phyloP scores from a whole-genome alignment of 1,140 invertebrate genomes.

The Pseudomyrmex gracilis region DNA sequence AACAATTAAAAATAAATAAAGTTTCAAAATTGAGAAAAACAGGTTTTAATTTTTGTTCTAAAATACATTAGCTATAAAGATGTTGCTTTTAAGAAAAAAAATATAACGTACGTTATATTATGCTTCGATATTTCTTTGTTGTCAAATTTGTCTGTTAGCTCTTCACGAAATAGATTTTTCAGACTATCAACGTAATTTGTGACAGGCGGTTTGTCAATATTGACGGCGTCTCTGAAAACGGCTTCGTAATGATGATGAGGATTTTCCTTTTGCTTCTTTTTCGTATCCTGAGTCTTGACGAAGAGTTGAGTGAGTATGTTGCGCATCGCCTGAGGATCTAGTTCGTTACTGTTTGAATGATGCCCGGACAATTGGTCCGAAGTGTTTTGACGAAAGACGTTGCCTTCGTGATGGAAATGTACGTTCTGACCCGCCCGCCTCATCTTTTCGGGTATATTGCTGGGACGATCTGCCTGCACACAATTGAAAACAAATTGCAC shows the following conservation, averaged over 20 bases:
- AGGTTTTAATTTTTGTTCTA: too few species aligned
- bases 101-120: constrained; percentile 28
- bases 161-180: neutral
- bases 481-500: neutral
- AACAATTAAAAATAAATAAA: neutral
- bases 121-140: constrained; percentile 10
- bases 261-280: constrained; percentile 77
- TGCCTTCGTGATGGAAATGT: constrained; percentile 79
- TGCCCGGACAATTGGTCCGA: constrained; percentile 58
- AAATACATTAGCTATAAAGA: neutral
- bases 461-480: constrained; percentile 73
- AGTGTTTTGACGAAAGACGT: constrained; percentile 41
- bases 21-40: neutral
- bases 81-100: neutral
- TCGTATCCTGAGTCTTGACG: constrained; percentile 75
- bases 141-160: neutral
- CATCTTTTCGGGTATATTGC: constrained; percentile 84
- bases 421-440: constrained; percentile 82
- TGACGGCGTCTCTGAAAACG: constrained; percentile 74
- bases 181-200: constrained; percentile 1
- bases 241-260: constrained; percentile 80
- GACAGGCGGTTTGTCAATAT: constrained; percentile 77
- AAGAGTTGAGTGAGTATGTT: constrained; percentile 78
- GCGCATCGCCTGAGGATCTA: constrained; percentile 83
- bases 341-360: constrained; percentile 78